Evolutionary conservation across 2,797 vertebrate genomes (phyloP).

Genomic region (Tragelaphus oryx): DNA sequence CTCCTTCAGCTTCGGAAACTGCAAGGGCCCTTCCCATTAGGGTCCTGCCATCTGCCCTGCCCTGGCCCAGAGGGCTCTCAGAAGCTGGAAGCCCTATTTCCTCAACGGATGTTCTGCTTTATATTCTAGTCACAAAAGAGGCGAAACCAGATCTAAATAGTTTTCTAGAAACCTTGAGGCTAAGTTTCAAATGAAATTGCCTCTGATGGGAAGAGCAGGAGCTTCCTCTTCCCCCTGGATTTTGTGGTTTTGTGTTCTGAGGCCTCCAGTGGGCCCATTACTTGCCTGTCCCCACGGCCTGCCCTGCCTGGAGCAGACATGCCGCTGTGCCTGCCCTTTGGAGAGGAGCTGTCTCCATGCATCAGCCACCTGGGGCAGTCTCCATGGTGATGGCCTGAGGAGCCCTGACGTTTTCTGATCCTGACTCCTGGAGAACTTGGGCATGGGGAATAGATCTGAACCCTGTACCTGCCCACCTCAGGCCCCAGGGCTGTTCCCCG

Average conservation of each 20-base stretch:
- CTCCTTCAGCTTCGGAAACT: neutral
- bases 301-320: neutral
- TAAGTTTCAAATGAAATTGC: conserved; percentile 49
- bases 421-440: neutral
- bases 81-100: neutral
- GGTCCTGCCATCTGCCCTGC: neutral
- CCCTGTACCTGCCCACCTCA: neutral
- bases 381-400: neutral
- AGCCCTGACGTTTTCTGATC: neutral
- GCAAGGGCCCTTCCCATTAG: neutral
- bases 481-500: neutral
- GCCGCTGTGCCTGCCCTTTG: neutral
- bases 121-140: neutral
- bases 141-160: neutral
- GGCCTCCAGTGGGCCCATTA: neutral
- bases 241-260: neutral
- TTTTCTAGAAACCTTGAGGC: conserved; percentile 39
- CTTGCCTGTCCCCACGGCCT: neutral
- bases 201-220: neutral
- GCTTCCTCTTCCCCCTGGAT: neutral
- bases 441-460: neutral
- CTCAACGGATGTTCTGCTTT: neutral
- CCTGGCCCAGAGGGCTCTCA: neutral
- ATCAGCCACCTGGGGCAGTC: neutral
- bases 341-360: neutral